A percentile compares a stretch with the other conserved stretches of the same genome.
Conservation (phyloP, 2,113 vertebrate species). For the Sceloporus undulatus region DNA sequence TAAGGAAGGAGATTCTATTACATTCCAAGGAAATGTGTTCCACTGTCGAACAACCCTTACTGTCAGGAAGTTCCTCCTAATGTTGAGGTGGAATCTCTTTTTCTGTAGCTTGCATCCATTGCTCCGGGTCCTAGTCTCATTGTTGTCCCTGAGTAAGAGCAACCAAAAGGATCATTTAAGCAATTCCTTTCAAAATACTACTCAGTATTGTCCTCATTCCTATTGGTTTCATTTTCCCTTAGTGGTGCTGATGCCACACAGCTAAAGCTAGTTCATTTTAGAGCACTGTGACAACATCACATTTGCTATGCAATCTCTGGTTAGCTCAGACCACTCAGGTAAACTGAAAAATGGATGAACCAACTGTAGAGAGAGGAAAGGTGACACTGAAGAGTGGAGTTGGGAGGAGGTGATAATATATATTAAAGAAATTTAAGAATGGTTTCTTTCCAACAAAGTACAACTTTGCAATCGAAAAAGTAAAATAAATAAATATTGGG, state of each 20-base stretch:
- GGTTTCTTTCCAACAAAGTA: background rate
- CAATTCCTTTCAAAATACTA: too few relatives aligned
- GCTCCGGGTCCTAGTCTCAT: too few relatives aligned
- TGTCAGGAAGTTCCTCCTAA: constrained; percentile 44
- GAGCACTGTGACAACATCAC: background rate
- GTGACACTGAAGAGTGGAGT: background rate
- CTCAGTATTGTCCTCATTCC: background rate
- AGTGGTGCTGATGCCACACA: too few relatives aligned
- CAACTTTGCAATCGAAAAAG: background rate
- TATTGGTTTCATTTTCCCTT: background rate
- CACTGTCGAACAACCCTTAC: background rate
- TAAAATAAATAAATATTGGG: background rate
- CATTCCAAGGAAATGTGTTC: too few relatives aligned
- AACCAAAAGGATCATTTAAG: too few relatives aligned
- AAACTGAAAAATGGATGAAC: background rate
- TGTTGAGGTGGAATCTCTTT: too few relatives aligned
- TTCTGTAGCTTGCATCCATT: too few relatives aligned
- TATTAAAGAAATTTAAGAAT: background rate
- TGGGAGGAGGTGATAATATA: background rate
- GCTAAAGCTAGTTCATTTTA: background rate
- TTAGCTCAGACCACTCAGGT: background rate
- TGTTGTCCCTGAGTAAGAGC: too few relatives aligned
- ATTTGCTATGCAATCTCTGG: too few relatives aligned
- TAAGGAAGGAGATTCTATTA: too few relatives aligned
- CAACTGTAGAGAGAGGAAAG: background rate